Conservation (phyloP, 2,888 invertebrate species). For the Drosophila melanocephala region DNA sequence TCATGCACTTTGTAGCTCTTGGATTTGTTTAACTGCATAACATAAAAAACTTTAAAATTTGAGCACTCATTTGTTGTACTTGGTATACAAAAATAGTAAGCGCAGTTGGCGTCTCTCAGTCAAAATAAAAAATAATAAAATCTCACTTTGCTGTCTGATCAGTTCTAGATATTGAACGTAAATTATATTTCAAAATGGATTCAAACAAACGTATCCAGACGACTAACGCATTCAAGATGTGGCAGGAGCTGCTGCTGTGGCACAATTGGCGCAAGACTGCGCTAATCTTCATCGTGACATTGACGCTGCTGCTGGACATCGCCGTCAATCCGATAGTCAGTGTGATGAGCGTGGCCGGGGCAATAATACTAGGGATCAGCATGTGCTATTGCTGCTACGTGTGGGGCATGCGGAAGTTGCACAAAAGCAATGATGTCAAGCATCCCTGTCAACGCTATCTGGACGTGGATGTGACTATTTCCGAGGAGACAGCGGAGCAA, state of each 20-base stretch:
- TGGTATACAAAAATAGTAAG: background rate
- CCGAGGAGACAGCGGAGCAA: conserved; percentile 28
- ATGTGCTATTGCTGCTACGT: conserved; percentile 48
- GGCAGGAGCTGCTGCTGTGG: conserved; percentile 47
- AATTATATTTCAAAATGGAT: conserved; percentile 27
- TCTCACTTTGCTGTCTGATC: background rate
- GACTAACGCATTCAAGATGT: background rate
- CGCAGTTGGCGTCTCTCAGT: conserved; percentile 21
- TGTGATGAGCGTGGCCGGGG: conserved; percentile 48
- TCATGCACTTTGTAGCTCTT: background rate
- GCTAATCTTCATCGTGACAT: conserved; percentile 26
- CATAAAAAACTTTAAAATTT: background rate
- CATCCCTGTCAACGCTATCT: conserved; percentile 48
- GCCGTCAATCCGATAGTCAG: conserved; percentile 45
- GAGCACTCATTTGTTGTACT: background rate
- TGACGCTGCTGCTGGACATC: conserved; percentile 50
- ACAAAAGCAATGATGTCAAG: conserved; percentile 27
- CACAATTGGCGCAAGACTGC: conserved; percentile 51
- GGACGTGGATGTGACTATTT: conserved; percentile 38
- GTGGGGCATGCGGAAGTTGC: conserved; percentile 41
- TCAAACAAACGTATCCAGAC: background rate
- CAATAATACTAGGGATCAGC: conserved; percentile 22
- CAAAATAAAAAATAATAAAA: background rate
- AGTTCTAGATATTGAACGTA: background rate
- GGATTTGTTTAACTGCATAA: background rate